A percentile compares a stretch with the other conserved stretches of the same genome.
Evolutionary conservation across 2,888 invertebrate genomes (phyloP).

Genomic region (Luperina nickerlii): DNA sequence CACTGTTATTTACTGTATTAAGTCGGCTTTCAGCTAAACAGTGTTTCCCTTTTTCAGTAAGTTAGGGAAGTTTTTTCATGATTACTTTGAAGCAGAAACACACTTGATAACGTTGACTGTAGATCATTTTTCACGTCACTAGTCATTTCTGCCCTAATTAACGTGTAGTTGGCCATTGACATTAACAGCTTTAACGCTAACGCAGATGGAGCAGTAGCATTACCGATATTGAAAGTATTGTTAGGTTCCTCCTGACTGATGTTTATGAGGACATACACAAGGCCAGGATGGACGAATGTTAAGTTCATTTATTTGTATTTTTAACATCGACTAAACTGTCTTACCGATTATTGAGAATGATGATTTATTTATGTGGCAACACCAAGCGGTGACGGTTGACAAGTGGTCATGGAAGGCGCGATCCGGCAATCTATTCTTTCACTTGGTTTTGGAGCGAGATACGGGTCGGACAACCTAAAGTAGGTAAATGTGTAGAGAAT

Average conservation of each 20-base stretch:
- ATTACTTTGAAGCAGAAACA: slow-evolving; percentile 19
- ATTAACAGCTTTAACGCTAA: too few relatives aligned
- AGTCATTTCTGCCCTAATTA: not conserved
- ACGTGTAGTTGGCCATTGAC: too few relatives aligned
- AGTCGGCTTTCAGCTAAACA: slow-evolving; percentile 43
- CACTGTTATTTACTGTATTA: slow-evolving; percentile 46
- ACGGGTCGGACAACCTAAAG: too few relatives aligned
- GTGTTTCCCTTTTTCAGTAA: slow-evolving; percentile 41
- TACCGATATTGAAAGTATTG: not conserved
- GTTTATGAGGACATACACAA: not conserved
- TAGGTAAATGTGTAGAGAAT: too few relatives aligned
- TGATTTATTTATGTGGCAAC: too few relatives aligned
- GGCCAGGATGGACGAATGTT: not conserved
- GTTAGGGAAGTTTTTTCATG: slow-evolving; percentile 18
- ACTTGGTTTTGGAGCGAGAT: too few relatives aligned
- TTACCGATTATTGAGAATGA: too few relatives aligned
- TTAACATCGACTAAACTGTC: not conserved
- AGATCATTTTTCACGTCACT: not conserved
- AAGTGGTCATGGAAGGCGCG: too few relatives aligned
- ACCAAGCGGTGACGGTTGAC: too few relatives aligned
- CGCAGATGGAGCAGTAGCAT: too few relatives aligned
- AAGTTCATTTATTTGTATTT: not conserved
- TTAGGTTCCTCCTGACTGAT: slow-evolving; percentile 5
- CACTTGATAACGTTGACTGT: not conserved
- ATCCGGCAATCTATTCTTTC: too few relatives aligned